Evolutionary conservation across 2,113 vertebrate species (phyloP), one percentile per base, ranked within the genome.

Genomic region (Megalops atlanticus): DNA sequence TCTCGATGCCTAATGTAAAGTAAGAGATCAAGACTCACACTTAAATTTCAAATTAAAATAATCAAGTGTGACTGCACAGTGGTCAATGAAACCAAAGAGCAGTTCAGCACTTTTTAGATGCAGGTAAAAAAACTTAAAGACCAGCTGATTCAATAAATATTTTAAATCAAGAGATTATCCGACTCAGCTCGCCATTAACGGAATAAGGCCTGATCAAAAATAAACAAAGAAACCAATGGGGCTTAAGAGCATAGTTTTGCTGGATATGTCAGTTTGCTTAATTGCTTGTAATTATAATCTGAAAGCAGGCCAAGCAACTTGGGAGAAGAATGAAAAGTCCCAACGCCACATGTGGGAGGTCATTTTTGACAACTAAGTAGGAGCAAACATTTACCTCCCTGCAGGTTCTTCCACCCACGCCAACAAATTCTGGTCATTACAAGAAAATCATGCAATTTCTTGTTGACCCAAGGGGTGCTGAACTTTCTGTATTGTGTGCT

Each of bases 401-500:
- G n/a, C 40, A 49, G 7, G 58, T 11, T 24, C 0, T 41, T 79
- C 72, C 75, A 27, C 40, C 82, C 58, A 33, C 45, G 45, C 82
- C 84, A 81, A 85, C 81, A 84, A 86, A 76, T 75, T 77, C 74
- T 10, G 79, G 83, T 71, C 81, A 43, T 49, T 77, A 80, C 39
- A 73, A 78, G 82, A 73, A 35, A 78, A 83, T n/a, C 7, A 11
- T 27, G 43, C 18, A 14, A 75, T 76, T 82, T 80, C 2, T 73
- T 74, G 49, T 27, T 16, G 77, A 80, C 81, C 83, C n/a, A 75
- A 82, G 74, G 27, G 77, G 74, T 79, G 86, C 86, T 87, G 81
- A 89, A 88, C 58, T 79, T 76, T 39, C 2, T 74, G 80, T 89
- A 83, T 87, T 82, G 85, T 88, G 87, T 86, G 83, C 78, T 12